These are phyloP conservation scores for Onychomys arenicola DNA, from an alignment of 2,797 vertebrate species.

Conservation along the genomic window DNA sequence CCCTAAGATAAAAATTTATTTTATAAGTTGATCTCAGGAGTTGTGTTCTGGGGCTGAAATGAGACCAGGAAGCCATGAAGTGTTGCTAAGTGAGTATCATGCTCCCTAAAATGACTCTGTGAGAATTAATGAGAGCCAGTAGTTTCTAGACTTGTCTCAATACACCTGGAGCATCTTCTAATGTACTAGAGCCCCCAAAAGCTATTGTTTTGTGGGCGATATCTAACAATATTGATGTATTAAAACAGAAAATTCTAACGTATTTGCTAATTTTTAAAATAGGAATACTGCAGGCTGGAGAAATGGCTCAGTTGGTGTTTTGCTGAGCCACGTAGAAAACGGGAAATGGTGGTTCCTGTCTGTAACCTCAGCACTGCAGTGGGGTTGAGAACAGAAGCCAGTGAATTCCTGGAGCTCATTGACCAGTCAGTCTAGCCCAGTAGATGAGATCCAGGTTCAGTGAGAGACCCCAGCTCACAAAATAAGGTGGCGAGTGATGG, in stretches of 20 bases:
- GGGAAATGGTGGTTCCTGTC: too few species aligned
- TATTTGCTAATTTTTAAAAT: conserved; percentile 14
- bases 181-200: background rate
- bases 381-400: background rate
- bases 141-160: background rate
- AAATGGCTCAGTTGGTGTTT: background rate
- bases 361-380: background rate
- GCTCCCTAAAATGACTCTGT: background rate
- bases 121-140: background rate
- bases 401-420: background rate
- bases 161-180: background rate
- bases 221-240: background rate
- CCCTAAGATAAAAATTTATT: background rate
- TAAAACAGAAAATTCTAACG: background rate
- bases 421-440: background rate
- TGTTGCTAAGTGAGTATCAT: background rate
- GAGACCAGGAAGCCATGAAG: background rate
- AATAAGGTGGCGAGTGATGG: background rate
- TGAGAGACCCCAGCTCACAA: background rate
- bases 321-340: background rate
- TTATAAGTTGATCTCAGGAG: background rate
- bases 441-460: background rate
- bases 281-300: background rate
- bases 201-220: background rate
- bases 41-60: background rate